Percentiles rank a stretch among this genome's conserved stretches.
Evolutionary conservation across 2,888 invertebrate genomes (phyloP).

Genomic region (Thymelicus acteon): DNA sequence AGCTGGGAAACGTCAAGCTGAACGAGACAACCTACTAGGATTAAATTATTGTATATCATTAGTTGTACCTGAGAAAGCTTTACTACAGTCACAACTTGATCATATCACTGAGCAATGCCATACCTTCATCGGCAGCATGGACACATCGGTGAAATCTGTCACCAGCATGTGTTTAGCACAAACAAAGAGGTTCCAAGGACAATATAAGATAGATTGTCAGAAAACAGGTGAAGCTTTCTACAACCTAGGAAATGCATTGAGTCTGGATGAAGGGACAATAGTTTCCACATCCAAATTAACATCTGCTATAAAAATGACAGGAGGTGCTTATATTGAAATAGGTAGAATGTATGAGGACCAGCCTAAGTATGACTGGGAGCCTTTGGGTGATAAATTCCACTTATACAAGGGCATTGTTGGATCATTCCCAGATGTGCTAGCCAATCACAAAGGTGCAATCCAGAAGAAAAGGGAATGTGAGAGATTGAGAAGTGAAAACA

Average conservation of each 20-base stretch:
- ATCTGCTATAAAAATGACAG: conserved; percentile 92
- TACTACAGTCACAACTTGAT: conserved; percentile 90
- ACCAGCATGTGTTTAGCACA: conserved; percentile 93
- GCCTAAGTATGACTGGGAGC: conserved; percentile 95
- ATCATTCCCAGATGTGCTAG: conserved; percentile 95
- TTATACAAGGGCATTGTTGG: conserved; percentile 97
- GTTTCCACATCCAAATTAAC: conserved; percentile 88
- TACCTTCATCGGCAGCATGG: conserved; percentile 93
- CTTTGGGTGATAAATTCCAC: conserved; percentile 95
- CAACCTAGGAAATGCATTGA: conserved; percentile 92
- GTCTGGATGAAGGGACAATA: conserved; percentile 89
- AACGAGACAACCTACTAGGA: conserved; percentile 95
- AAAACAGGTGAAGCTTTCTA: conserved; percentile 95
- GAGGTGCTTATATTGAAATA: conserved; percentile 95
- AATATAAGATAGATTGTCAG: conserved; percentile 95
- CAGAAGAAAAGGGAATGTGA: conserved; percentile 96
- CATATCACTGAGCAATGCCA: conserved; percentile 93
- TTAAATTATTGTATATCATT: conserved; percentile 96
- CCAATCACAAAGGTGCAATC: conserved; percentile 94
- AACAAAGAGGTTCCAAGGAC: conserved; percentile 93
- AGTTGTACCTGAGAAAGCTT: conserved; percentile 91
- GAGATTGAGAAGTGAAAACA: conserved; percentile 90
- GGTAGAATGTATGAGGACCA: conserved; percentile 96
- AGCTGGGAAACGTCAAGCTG: conserved; percentile 96
- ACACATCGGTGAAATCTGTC: conserved; percentile 93